These are phyloP conservation scores for Poecilia picta DNA, from an alignment of 2,797 vertebrate species.

Conservation along the genomic window DNA sequence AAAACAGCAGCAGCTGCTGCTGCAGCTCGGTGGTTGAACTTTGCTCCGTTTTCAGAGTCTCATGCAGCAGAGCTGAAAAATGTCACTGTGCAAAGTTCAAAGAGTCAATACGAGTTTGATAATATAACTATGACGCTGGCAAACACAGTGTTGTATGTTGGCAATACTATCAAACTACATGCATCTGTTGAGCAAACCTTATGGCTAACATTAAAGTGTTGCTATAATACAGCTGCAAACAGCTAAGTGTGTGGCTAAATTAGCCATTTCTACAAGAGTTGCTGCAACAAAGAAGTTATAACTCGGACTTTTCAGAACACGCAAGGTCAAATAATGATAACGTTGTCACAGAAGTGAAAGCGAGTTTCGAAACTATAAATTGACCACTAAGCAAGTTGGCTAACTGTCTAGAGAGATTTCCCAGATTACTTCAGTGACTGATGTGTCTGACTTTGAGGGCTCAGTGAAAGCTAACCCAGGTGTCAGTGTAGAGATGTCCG, in stretches of 20 bases:
- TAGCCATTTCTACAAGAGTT: neutral
- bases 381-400: neutral
- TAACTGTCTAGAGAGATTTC: neutral
- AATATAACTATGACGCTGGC: neutral
- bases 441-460: conserved; percentile 7
- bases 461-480: conserved; percentile 3
- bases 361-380: neutral
- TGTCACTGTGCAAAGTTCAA: conserved; percentile 57
- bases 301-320: conserved; percentile 4
- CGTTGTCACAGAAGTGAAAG: neutral
- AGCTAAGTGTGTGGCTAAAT: neutral
- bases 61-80: neutral
- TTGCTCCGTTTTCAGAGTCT: conserved; percentile 36
- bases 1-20: neutral
- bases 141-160: no score
- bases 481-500: neutral
- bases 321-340: conserved; percentile 45
- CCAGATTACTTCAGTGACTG: neutral
- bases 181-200: neutral
- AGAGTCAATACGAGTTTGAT: neutral
- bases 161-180: neutral
- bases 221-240: neutral
- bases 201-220: neutral
- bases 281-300: neutral
- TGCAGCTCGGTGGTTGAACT: conserved; percentile 43